Evolutionary conservation across 2,888 invertebrate species (phyloP), one percentile per base, ranked within the genome.

Genomic region (Ischnura elegans): DNA sequence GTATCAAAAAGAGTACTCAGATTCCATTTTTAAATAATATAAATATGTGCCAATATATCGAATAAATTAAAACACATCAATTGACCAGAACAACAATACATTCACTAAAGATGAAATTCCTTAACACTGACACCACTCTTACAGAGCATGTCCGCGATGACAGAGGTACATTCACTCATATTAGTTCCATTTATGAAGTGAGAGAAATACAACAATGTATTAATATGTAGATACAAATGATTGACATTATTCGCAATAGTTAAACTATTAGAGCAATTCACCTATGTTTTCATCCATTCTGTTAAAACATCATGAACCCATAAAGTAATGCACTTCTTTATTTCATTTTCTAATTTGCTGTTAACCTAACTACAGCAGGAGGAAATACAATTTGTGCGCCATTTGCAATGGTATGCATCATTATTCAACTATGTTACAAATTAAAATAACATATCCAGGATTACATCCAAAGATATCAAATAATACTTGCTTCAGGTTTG

Each of bases 401-500:
- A 90, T 90, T 90, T 90, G n/a, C 55, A 90, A 90, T 90, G 90
- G 90, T 90, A 90, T 76, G 29, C 43, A 42, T 29, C 90, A 61
- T 90, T 61, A 90, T 90, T 90, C 43, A 43, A 61, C 61, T 90
- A 66, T 66, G 45, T n/a, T 90, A 21, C 86, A 43, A 46, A 25
- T 86, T 10, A 46, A 46, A 25, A 2, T 16, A 45, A 86, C 16
- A 25, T 86, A 46, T 25, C 43, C 66, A 5, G 25, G 43, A 43
- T 43, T 21, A 42, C 29, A 47, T 87, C 51, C 29, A 90, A 45
- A 90, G 21, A 51, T 87, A 55, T 6, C 61, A 43, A 86, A 42
- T 43, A 21, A 55, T 21, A 55, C 19, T 51, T 61, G 42, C 87
- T 94, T 94, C 94, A 98, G 94, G 98, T 97, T 96, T 98, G 97